Evolutionary conservation across 2,797 vertebrate genomes (phyloP), one percentile per base, ranked within the genome.

Genomic region (Gymnoscopelus braueri): DNA sequence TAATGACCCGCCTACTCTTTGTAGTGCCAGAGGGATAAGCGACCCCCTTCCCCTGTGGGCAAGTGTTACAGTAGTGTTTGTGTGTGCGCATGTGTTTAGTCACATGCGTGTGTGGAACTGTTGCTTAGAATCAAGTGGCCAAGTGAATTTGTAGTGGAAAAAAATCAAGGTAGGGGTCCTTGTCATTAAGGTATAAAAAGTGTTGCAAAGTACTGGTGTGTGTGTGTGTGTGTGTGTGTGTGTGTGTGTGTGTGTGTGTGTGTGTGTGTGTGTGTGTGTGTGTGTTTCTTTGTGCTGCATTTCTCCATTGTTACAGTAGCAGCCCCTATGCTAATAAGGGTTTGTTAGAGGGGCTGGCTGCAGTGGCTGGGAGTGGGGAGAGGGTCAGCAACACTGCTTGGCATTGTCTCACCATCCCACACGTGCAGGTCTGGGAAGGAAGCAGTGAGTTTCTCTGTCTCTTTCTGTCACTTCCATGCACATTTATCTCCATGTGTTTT

Each of bases 401-500:
- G 78, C 82, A 91, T 91, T 93, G 90, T 93, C 81, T 86, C 73
- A 72, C 69, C 80, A 24, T 68, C 91, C 90, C 80, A 90, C 89
- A 89, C 74, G 65, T 86, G 85, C 79, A 78, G 75, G 56, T 35
- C 81, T 74, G 81, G 75, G 83, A 88, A 84, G 83, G 77, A 84
- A 82, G 79, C 75, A 86, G 72, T 70, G 78, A 84, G 84, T 86
- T 6, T 81, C 70, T 86, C 70, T 75, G 8, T 63, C 48, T 47
- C 32, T 51, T 47, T 80, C 80, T 71, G 61, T 79, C 56, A 61
- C 44, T 79, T 72, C 63, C 61, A 39, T 74, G 54, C 69, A 69
- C 24, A 74, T 75, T 74, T 48, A 71, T 61, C 11, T 77, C 50
- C 50, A 14, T 14, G 72, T 60, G 71, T 63, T 13, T 63, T 10